Evolutionary conservation across 2,113 vertebrate genomes (phyloP).

Genomic region (Boleophthalmus pectinirostris): DNA sequence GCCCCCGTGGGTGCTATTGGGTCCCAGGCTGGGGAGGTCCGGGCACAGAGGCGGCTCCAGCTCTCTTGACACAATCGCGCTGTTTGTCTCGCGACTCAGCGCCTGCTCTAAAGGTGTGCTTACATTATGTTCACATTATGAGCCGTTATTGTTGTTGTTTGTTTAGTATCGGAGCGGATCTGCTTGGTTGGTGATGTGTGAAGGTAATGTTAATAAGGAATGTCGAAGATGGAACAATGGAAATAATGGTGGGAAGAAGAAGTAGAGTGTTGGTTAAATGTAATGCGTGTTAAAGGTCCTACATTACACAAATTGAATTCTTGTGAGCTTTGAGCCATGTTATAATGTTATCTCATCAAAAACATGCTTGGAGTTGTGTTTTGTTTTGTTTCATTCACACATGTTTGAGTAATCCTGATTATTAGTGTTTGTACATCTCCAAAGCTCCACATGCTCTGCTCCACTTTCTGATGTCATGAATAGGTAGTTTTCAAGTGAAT

Average conservation of each 20-base stretch:
- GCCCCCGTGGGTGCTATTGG: slow-evolving; percentile 81
- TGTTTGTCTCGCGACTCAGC: slow-evolving; percentile 71
- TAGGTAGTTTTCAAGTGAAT: too few species aligned
- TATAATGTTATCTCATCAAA: too few species aligned
- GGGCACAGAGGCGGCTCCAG: slow-evolving; percentile 61
- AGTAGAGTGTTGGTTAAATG: not conserved
- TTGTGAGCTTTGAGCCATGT: too few species aligned
- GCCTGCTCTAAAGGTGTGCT: slow-evolving; percentile 52
- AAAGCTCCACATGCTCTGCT: too few species aligned
- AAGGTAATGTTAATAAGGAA: not conserved
- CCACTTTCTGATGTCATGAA: too few species aligned
- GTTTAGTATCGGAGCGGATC: not conserved
- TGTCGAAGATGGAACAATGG: not conserved
- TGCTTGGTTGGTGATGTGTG: not conserved
- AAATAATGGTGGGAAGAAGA: not conserved
- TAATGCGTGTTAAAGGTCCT: not conserved
- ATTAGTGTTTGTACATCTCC: too few species aligned
- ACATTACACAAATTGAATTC: too few species aligned
- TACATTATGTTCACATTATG: slow-evolving; percentile 43
- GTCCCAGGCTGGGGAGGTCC: slow-evolving; percentile 74
- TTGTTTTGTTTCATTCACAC: too few species aligned
- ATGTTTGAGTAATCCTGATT: too few species aligned
- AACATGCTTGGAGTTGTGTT: too few species aligned
- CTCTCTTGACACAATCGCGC: slow-evolving; percentile 65
- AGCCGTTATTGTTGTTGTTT: not conserved